Evolutionary conservation across 2,888 invertebrate species (phyloP), one percentile per base, ranked within the genome.

Genomic region (Scaptomyza caliginosa): DNA sequence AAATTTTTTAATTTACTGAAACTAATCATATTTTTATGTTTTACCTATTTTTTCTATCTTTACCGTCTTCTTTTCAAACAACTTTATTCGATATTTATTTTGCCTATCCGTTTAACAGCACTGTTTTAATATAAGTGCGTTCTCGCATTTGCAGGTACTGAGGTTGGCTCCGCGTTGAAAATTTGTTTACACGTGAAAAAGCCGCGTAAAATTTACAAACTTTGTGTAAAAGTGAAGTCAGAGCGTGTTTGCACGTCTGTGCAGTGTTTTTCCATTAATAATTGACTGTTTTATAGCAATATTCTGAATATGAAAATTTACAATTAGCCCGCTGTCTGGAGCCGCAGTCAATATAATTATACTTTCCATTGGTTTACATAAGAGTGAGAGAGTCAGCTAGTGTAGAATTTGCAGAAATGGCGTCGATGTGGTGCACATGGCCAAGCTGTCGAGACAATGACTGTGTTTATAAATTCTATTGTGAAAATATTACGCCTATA

Each of bases 61-160:
- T 36, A 54, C 39, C 50, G 46, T 19, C 6, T 49, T 6, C 28
- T 34, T 34, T 32, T 49, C 6, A 40, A 62, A 32, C n/a, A 11
- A 38, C 17, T 30, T 2, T 26, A 50, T 39, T 64, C 72, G 72
- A 74, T 72, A 58, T 24, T 46, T 54, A 24, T 28, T 45, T 28
- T 10, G 11, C 16, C 16, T 62, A 10, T 3, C n/a, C 45, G 57
- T 38, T 75, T 57, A 46, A 16, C 80, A 80, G 28, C 79, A 74
- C 72, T 75, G 75, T 62, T 69, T 68, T 50, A 84, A 86, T 86
- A 86, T 82, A 88, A 89, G 90, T 90, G 90, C 90, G 89, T 90
- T 90, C 86, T 89, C 91, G 90, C 89, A 90, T 90, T 91, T 86
- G 86, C 88, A 88, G 89, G 88, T 88, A 88, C 77, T 75, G 79